These are phyloP conservation scores for Xiphorhynchus elegans DNA, from an alignment of 2,113 vertebrate species.

Conservation along the genomic window DNA sequence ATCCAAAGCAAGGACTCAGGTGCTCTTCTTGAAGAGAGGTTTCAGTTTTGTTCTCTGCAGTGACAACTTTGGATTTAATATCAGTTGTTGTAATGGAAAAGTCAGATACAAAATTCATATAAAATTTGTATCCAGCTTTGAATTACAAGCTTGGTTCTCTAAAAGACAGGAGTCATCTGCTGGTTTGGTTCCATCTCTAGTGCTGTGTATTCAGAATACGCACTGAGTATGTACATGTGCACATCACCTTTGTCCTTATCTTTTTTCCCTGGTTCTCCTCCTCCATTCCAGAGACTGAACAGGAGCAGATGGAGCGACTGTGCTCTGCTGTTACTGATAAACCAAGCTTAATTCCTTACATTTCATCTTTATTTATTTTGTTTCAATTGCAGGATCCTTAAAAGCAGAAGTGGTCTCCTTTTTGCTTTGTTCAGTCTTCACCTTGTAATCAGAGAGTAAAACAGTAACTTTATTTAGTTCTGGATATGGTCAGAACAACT, in stretches of 20 bases:
- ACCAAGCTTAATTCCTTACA: not conserved
- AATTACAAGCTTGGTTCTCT: not conserved
- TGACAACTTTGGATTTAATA: not conserved
- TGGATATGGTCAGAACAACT: not conserved
- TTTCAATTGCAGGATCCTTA: not conserved
- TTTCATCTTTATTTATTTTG: not conserved
- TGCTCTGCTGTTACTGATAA: not conserved
- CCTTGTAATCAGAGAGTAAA: not conserved
- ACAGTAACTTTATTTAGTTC: not conserved
- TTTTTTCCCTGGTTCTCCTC: not conserved
- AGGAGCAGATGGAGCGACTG: not conserved
- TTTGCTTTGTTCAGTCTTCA: not conserved
- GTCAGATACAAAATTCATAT: not conserved
- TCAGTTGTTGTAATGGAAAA: not conserved
- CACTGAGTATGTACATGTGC: not conserved
- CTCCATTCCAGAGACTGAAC: not conserved
- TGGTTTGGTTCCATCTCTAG: not conserved
- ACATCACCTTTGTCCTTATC: not conserved
- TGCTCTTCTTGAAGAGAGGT: not conserved
- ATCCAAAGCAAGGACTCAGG: not conserved
- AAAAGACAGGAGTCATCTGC: not conserved
- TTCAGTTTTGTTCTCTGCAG: not conserved
- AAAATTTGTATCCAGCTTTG: not conserved
- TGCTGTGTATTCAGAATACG: not conserved
- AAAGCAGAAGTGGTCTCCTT: not conserved